Evolutionary conservation across 2,888 invertebrate species (phyloP).

Genomic region (Synergus umbraculus): DNA sequence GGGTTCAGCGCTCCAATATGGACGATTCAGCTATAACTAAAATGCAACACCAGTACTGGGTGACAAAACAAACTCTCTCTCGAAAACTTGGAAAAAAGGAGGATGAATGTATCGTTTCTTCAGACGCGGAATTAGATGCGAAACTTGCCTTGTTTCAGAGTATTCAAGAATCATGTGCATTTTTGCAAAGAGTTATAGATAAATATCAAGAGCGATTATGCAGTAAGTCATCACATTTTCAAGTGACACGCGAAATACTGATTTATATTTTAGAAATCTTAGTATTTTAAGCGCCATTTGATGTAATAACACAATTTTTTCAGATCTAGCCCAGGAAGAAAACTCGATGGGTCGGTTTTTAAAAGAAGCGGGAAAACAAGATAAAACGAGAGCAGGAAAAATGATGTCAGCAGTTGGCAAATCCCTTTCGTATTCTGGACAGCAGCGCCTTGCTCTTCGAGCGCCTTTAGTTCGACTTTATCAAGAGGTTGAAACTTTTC

Average conservation of each 20-base stretch:
- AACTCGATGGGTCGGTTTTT: conserved; percentile 96
- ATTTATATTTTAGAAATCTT: not conserved
- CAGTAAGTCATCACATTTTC: conserved; percentile 78
- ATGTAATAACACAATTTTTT: conserved; percentile 30
- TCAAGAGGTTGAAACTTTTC: conserved; percentile 98
- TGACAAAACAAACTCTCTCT: conserved; percentile 96
- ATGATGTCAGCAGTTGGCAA: conserved; percentile 91
- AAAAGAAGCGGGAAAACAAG: conserved; percentile 93
- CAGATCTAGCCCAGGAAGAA: conserved; percentile 95
- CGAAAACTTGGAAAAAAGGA: conserved; percentile 97
- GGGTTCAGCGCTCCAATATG: conserved; percentile 78
- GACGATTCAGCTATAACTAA: conserved; percentile 79
- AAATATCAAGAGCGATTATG: conserved; percentile 96
- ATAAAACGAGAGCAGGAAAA: conserved; percentile 90
- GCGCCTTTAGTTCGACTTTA: conserved; percentile 92
- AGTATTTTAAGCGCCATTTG: not conserved
- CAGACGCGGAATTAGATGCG: conserved; percentile 97
- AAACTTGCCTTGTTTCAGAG: conserved; percentile 96
- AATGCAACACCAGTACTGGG: conserved; percentile 98
- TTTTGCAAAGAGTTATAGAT: conserved; percentile 92
- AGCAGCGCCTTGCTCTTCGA: conserved; percentile 92
- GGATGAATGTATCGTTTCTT: conserved; percentile 97
- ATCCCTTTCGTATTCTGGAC: conserved; percentile 92
- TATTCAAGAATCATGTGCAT: conserved; percentile 92
- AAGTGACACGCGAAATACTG: not conserved